Conservation (phyloP, 2,888 invertebrate genomes). For the Neuroscelio doddi region DNA sequence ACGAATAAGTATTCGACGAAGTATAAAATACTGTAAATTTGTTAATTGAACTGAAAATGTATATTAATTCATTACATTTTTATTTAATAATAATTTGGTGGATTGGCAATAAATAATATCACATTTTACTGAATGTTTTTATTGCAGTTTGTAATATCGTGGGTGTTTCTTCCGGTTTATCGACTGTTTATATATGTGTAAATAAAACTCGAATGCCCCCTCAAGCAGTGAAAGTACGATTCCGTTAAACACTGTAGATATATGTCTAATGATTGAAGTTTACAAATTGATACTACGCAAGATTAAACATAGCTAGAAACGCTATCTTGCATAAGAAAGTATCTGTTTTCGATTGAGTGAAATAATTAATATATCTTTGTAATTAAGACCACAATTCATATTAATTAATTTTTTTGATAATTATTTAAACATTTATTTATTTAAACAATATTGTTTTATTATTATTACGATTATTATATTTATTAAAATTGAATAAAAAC, state of each 20-base stretch:
- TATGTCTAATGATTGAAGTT: not conserved
- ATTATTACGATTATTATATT: too few species aligned
- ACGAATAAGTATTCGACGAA: conserved; percentile 50
- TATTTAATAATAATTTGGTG: too few species aligned
- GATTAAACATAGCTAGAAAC: not conserved
- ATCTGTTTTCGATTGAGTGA: not conserved
- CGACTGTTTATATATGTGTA: not conserved
- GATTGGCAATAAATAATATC: too few species aligned
- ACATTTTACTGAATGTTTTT: too few species aligned
- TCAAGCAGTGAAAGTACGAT: conserved; percentile 62
- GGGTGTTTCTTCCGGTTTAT: not conserved
- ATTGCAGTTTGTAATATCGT: not conserved
- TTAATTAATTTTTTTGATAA: too few species aligned
- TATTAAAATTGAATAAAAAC: too few species aligned
- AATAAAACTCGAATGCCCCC: conserved; percentile 47
- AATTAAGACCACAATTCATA: too few species aligned
- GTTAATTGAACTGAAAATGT: too few species aligned
- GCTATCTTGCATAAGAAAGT: not conserved
- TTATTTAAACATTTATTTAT: too few species aligned
- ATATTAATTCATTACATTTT: too few species aligned
- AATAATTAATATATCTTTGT: too few species aligned
- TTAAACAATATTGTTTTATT: too few species aligned
- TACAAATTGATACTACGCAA: not conserved
- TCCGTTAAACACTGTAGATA: not conserved
- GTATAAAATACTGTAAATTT: conserved; percentile 24